Conservation (phyloP, 2,888 invertebrate genomes). For the Andrena flavipes region DNA sequence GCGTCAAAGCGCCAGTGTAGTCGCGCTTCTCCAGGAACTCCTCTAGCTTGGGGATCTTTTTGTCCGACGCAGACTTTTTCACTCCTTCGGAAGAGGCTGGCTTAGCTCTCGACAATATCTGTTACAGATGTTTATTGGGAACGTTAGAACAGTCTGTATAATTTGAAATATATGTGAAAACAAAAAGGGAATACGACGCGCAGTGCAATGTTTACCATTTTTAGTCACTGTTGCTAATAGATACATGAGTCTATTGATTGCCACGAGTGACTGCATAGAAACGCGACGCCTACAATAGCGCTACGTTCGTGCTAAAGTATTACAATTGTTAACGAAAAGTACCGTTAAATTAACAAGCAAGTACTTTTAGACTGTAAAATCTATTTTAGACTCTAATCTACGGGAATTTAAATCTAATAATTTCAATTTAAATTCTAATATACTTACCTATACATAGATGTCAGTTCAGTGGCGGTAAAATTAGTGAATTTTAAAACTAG, state of each 20-base stretch:
- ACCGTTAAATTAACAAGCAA: not conserved
- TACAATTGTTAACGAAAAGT: not conserved
- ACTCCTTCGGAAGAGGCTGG: conserved; percentile 88
- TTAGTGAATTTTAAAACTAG: too few species aligned
- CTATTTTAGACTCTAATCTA: too few species aligned
- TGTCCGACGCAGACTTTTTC: conserved; percentile 82
- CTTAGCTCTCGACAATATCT: conserved; percentile 94
- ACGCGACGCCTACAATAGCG: not conserved
- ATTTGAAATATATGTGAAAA: not conserved
- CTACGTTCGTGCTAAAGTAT: not conserved
- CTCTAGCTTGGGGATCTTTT: conserved; percentile 92
- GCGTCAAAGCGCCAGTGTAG: conserved; percentile 96
- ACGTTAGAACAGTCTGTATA: not conserved
- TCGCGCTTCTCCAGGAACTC: conserved; percentile 96
- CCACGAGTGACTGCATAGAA: not conserved
- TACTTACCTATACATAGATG: conserved; percentile 6
- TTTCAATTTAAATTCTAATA: conserved; percentile 25
- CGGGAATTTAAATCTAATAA: not conserved
- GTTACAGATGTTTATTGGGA: conserved; percentile 21
- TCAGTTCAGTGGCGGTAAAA: conserved; percentile 8
- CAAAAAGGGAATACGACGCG: conserved; percentile 12
- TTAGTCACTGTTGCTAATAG: conserved; percentile 55
- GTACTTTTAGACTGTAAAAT: not conserved
- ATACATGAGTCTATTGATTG: conserved; percentile 45
- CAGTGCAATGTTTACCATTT: conserved; percentile 57